Percentiles rank a stretch among this genome's conserved stretches.
These are phyloP conservation scores for Clarias batrachus DNA, from an alignment of 2,113 vertebrate species.

Conservation along the genomic window DNA sequence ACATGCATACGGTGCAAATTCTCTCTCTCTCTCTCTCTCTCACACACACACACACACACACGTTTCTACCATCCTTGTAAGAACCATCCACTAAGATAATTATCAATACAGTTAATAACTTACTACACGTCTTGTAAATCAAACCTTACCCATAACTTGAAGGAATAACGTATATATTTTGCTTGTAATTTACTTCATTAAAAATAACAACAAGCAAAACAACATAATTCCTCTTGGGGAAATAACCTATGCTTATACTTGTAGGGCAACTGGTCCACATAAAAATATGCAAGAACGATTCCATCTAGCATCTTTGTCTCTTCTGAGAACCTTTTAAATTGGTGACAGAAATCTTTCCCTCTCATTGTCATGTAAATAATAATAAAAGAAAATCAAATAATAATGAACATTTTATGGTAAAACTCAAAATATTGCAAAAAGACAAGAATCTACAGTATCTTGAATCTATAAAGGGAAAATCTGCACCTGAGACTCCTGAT, in stretches of 20 bases:
- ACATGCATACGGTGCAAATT: slow-evolving; percentile 21
- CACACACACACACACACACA: slow-evolving; percentile 13
- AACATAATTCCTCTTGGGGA: neutral
- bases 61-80: slow-evolving; percentile 16
- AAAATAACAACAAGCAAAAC: neutral
- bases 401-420: neutral
- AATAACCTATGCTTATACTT: neutral
- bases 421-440: neutral
- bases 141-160: neutral
- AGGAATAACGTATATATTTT: neutral
- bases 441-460: neutral
- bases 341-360: neutral
- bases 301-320: neutral
- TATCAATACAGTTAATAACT: neutral
- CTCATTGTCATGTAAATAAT: neutral
- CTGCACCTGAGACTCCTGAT: neutral
- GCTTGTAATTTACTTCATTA: neutral
- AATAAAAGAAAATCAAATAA: too few species aligned
- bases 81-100: neutral
- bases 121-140: neutral
- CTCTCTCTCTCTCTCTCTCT: slow-evolving; percentile 23
- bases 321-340: neutral
- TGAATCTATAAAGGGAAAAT: neutral
- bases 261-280: neutral
- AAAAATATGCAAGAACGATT: neutral